Conservation (phyloP, 2,113 vertebrate species). For the Campylomormyrus tamandua region DNA sequence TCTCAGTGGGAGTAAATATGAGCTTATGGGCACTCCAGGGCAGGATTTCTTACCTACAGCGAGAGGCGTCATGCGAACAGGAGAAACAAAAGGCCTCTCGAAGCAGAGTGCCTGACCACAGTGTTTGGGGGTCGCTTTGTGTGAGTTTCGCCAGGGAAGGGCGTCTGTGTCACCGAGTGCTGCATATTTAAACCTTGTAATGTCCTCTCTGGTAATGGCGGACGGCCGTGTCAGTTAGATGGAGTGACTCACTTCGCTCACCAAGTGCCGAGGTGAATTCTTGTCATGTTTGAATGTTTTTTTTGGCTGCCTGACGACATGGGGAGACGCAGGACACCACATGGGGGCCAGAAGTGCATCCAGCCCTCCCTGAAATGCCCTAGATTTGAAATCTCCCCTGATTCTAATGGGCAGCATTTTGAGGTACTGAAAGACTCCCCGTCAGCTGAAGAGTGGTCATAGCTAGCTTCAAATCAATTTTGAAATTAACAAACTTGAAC, state of each 20-base stretch:
- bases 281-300: background rate
- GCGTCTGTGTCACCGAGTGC: background rate
- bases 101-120: background rate
- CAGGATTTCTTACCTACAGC: background rate
- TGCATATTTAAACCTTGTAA: background rate
- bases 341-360: background rate
- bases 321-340: background rate
- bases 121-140: background rate
- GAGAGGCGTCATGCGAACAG: background rate
- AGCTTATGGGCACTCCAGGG: background rate
- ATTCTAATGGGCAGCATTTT: background rate
- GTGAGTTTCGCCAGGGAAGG: background rate
- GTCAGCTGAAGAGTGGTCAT: background rate
- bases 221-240: background rate
- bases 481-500: conserved; percentile 17
- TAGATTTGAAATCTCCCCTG: background rate
- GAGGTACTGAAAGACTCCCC: background rate
- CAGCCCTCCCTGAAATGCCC: background rate
- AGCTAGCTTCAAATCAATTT: background rate
- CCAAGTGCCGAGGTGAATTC: background rate
- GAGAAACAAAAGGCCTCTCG: background rate
- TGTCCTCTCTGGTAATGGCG: background rate
- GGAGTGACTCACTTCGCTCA: background rate
- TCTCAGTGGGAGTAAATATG: background rate
- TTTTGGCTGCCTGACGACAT: background rate